Conservation (phyloP, 2,113 vertebrate species). For the Zapornia atra region DNA sequence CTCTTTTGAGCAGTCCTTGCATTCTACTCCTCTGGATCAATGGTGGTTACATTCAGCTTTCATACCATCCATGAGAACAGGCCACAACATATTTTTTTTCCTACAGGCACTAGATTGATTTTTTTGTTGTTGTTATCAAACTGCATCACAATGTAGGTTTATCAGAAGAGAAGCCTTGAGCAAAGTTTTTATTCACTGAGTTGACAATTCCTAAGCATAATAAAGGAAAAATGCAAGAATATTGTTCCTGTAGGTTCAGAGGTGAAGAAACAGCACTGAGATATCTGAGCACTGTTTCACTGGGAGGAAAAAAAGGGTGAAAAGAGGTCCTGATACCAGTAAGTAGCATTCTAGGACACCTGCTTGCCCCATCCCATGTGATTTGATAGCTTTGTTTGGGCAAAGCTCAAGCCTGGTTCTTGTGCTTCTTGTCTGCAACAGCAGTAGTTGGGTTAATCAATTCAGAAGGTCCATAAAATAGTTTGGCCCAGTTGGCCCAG, state of each 20-base stretch:
- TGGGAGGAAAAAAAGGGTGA: not conserved
- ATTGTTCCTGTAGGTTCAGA: not conserved
- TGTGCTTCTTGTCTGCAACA: not conserved
- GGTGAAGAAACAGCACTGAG: not conserved
- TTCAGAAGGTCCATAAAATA: not conserved
- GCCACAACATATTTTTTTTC: not conserved
- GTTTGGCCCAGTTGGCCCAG: accelerated
- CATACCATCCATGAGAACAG: not conserved
- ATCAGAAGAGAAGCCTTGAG: not conserved
- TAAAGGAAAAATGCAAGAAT: not conserved
- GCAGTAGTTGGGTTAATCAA: not conserved
- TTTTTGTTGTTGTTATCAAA: not conserved
- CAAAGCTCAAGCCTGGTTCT: not conserved
- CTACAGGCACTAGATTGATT: not conserved
- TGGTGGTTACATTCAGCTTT: not conserved
- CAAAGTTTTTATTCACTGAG: not conserved
- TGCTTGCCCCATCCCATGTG: accelerated
- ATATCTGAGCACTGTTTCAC: not conserved
- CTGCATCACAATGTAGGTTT: not conserved
- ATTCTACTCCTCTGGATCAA: not conserved
- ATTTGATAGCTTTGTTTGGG: not conserved
- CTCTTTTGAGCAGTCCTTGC: not conserved
- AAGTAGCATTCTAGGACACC: not conserved
- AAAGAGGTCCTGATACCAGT: not conserved
- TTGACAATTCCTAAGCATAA: not conserved